Conservation (phyloP, 2,797 vertebrate species). For the Peromyscus melanophrys region DNA sequence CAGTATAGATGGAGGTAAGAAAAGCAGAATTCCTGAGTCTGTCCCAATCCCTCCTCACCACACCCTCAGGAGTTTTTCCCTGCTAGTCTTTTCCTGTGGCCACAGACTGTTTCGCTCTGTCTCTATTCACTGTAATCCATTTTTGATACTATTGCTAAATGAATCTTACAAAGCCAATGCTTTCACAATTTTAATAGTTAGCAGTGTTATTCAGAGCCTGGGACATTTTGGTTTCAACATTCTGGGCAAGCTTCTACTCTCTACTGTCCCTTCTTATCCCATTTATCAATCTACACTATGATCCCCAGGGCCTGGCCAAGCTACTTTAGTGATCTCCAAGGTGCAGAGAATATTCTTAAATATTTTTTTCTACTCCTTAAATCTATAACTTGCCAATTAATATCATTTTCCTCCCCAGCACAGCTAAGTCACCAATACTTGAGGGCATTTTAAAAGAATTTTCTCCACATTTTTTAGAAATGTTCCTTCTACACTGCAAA, state of each 20-base stretch:
- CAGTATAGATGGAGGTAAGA: background rate
- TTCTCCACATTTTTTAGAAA: slow-evolving; percentile 45
- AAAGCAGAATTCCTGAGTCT: background rate
- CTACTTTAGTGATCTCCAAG: background rate
- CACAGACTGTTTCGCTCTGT: background rate
- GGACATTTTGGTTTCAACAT: background rate
- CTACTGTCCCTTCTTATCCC: background rate
- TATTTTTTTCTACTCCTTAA: background rate
- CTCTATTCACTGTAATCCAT: background rate
- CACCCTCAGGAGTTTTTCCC: background rate
- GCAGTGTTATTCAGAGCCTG: background rate
- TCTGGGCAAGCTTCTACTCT: background rate
- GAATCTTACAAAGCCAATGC: background rate
- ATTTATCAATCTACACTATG: background rate
- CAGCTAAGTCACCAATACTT: background rate
- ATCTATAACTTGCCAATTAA: background rate
- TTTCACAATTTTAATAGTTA: background rate
- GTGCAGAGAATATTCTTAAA: background rate
- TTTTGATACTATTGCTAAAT: background rate
- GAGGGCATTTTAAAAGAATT: background rate
- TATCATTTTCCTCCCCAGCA: background rate
- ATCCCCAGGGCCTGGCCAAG: background rate
- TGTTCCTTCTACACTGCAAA: background rate
- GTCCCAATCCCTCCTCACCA: background rate
- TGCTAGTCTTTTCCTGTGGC: background rate